Evolutionary conservation across 2,888 invertebrate genomes (phyloP), one percentile per base, ranked within the genome.

Genomic region (Latheticus oryzae): DNA sequence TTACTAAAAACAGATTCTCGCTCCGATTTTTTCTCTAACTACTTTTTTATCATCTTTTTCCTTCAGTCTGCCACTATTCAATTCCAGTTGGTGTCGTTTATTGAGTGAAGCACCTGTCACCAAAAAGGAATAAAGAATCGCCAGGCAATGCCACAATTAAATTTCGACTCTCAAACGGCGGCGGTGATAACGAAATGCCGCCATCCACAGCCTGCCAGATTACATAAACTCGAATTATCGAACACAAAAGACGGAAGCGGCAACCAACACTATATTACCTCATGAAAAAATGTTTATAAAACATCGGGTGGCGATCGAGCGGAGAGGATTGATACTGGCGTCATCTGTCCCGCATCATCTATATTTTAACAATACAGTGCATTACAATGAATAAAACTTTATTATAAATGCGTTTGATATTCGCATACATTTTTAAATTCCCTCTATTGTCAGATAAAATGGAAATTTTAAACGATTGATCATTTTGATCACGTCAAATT

Each of bases 51-150:
- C 11, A n/a, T 9, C 8, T 32, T 13, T 17, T 32, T 12, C 3
- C 30, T 58, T 58, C 63, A 59, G 63, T 65, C 65, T 63, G 58
- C 60, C 62, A 50, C 59, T 32, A 65, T 65, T 62, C 60, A 65
- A 65, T 65, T 65, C 63, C 54, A 55, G 62, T 65, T 55, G 64
- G 54, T 45, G 61, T 56, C 64, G 57, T 59, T 62, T 63, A 66
- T 62, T 63, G 63, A 59, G 57, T 61, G 57, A 60, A 63, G 62
- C 60, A 63, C 62, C 65, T 63, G 64, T 60, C 64, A 60, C 61
- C 55, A 52, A 51, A 47, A 51, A 53, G 47, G 56, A 62, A 59
- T 58, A 52, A 58, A 55, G 59, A 62, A 54, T 58, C 60, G 58
- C 50, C 57, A 56, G 42, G 40, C 56, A 50, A 51, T 57, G 51